Conservation (phyloP, 2,113 vertebrate genomes). For the Vulpes vulpes region DNA sequence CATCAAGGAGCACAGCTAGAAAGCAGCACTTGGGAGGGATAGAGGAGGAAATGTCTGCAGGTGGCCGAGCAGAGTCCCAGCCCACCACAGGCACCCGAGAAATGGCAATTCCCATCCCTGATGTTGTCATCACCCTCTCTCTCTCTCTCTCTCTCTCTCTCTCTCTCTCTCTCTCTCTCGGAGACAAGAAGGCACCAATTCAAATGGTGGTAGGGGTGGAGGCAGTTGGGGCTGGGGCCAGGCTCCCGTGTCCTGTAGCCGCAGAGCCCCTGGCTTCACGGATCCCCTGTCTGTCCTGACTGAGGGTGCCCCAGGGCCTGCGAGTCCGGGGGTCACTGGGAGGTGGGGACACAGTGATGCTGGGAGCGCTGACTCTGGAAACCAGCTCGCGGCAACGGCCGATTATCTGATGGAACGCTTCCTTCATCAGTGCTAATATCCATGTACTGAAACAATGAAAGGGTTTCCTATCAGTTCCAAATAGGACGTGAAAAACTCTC, state of each 20-base stretch:
- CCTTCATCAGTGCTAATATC: conserved; percentile 93
- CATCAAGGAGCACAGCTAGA: no score
- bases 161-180: background rate
- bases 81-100: background rate
- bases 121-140: no score
- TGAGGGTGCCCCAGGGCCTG: background rate
- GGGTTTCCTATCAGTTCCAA: conserved; percentile 93
- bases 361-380: conserved; percentile 85
- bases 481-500: conserved; percentile 92
- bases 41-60: background rate
- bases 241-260: background rate
- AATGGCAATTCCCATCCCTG: background rate
- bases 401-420: conserved; percentile 93
- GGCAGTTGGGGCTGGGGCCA: background rate
- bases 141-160: background rate
- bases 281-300: background rate
- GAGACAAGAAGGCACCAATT: background rate
- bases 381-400: conserved; percentile 86
- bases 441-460: conserved; percentile 91
- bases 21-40: background rate
- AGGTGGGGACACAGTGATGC: conserved; percentile 80
- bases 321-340: background rate
- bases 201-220: no score
- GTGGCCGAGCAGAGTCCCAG: background rate
- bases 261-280: background rate